A percentile compares a stretch with the other conserved stretches of the same genome.
Evolutionary conservation across 2,797 vertebrate species (phyloP).

Genomic region (Pseudomugil gertrudae): DNA sequence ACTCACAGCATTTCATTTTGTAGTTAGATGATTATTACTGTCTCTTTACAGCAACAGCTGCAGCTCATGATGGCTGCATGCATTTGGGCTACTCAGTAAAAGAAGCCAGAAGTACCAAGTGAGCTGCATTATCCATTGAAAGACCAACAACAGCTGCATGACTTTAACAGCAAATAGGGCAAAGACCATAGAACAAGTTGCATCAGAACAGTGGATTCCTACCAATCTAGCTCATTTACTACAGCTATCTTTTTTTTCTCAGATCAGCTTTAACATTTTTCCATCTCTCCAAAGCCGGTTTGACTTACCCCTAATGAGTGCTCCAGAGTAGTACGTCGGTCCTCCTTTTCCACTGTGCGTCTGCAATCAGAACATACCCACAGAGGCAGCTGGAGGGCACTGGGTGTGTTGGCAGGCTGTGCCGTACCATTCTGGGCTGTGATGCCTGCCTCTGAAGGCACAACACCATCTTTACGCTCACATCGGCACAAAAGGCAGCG

Average conservation of each 20-base stretch:
- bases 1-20: background rate
- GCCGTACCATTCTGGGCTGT: constrained; percentile 85
- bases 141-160: constrained; percentile 40
- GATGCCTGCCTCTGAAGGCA: constrained; percentile 84
- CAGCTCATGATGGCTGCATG: constrained; percentile 24
- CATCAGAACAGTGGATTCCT: background rate
- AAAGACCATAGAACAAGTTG: background rate
- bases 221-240: background rate
- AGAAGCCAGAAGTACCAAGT: constrained; percentile 17
- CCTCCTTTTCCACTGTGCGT: constrained; percentile 93
- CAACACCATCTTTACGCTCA: constrained; percentile 89
- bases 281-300: background rate
- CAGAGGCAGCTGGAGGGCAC: constrained; percentile 92
- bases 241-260: background rate
- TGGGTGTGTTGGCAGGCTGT: constrained; percentile 87
- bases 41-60: constrained; percentile 30
- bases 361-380: constrained; percentile 98
- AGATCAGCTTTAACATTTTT: background rate
- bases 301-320: constrained; percentile 88
- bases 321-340: constrained; percentile 87
- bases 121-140: constrained; percentile 20
- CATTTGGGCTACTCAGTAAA: constrained; percentile 25
- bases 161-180: constrained; percentile 27
- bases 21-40: background rate
- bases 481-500: constrained; percentile 95